Conservation (phyloP, 1,140 invertebrate species). For the Drosophila bocki region DNA sequence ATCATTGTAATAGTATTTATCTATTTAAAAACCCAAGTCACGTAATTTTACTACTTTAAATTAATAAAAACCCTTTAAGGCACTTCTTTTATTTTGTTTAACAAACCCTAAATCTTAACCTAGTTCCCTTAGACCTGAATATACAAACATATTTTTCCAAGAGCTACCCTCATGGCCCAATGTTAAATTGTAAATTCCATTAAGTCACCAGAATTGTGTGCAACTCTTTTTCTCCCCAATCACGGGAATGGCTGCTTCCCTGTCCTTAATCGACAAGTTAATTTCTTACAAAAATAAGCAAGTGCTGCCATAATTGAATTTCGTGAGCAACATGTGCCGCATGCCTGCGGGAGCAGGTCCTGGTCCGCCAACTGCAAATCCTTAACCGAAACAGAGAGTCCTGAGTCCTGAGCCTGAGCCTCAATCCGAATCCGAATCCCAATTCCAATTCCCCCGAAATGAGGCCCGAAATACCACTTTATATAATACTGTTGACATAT, state of each 20-base stretch:
- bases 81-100: neutral
- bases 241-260: neutral
- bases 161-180: neutral
- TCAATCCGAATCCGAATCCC: conserved; percentile 21
- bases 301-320: conserved; percentile 78
- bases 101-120: conserved; percentile 12
- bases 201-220: conserved; percentile 37
- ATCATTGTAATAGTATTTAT: too few relatives aligned
- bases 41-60: neutral
- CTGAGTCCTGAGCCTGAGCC: conserved; percentile 12
- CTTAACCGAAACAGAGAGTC: conserved; percentile 15
- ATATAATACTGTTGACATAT: conserved; percentile 85
- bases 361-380: conserved; percentile 12
- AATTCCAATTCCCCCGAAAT: conserved; percentile 61
- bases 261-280: conserved; percentile 65
- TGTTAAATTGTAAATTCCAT: conserved; percentile 39
- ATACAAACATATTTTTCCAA: neutral
- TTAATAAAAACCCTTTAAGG: neutral
- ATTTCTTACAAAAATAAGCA: conserved; percentile 79
- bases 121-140: neutral
- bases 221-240: conserved; percentile 30
- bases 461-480: conserved; percentile 75
- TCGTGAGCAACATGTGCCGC: conserved; percentile 55
- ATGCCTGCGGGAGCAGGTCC: conserved; percentile 22
- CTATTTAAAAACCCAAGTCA: neutral